Evolutionary conservation across 2,888 invertebrate species (phyloP), one percentile per base, ranked within the genome.

Genomic region (Hypolimnas misippus): DNA sequence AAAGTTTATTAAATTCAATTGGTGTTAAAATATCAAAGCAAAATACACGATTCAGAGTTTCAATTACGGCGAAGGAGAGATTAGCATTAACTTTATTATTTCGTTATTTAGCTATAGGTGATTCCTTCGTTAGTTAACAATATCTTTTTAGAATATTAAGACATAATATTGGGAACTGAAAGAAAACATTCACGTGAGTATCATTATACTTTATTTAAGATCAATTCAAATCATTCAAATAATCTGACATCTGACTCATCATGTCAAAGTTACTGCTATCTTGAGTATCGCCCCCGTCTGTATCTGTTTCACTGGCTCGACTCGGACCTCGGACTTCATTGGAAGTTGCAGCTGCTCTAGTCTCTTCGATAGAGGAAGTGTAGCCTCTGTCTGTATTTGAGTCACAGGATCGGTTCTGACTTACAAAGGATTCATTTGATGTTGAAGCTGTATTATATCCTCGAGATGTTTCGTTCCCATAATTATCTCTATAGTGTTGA

Each of bases 201-300:
- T 33, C 33, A 33, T 33, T 33, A 33, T 33, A 33, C 33, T 33
- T 33, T 33, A 33, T 33, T 33, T 33, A 33, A 33, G 33, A 33
- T 33, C 33, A 33, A 8, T 33, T 33, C 33, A 33, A 33, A 33
- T 33, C 33, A 33, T 33, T 33, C 33, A 33, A 33, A 10, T 33
- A 33, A 33, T 33, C 33, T 33, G 10, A 33, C 4, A 33, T 33
- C 33, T 33, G 10, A 33, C 33, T 33, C 33, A 33, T 33, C 33
- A 10, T 25, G 5, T 25, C 25, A 25, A 25, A 25, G 25, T 25
- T 25, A 25, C 25, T 25, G 25, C 25, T 25, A 25, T 25, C 25
- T 8, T 33, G 10, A 8, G 10, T 33, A 33, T 33, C 33, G 33
- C 33, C 33, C 25, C 25, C 25, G 25, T 25, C 25, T 25, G 33